phyloP scores from a whole-genome alignment of 92 coral and sea anemone genomes.

The Paramuricea clavata region DNA sequence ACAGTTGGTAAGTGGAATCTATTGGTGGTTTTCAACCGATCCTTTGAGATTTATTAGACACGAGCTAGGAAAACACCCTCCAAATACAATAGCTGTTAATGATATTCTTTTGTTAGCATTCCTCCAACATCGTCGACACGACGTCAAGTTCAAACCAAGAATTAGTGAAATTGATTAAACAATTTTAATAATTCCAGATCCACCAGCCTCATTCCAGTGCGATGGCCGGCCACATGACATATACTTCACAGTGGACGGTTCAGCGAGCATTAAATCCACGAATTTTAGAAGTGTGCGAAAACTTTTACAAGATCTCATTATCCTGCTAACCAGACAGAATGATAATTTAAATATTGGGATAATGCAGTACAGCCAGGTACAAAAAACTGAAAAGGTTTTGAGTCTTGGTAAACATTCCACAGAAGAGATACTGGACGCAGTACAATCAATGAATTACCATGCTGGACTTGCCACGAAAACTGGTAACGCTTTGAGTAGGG shows the following conservation, averaged over 20 bases:
- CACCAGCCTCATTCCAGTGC: constrained; percentile 25
- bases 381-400: constrained; percentile 16
- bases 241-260: constrained; percentile 33
- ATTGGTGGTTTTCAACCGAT: too few species aligned
- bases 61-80: too few species aligned
- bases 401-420: constrained; percentile 18
- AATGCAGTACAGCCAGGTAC: constrained; percentile 27
- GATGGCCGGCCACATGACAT: constrained; percentile 17
- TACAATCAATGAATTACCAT: constrained; percentile 38
- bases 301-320: constrained; percentile 34
- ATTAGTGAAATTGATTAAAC: too few species aligned
- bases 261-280: constrained; percentile 25
- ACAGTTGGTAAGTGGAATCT: too few species aligned
- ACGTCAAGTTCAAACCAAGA: too few species aligned
- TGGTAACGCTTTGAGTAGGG: constrained; percentile 32
- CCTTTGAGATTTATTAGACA: too few species aligned
- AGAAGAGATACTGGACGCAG: neutral
- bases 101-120: too few species aligned
- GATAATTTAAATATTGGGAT: constrained; percentile 26
- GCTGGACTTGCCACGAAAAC: constrained; percentile 5
- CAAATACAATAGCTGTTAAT: too few species aligned
- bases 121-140: too few species aligned
- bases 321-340: constrained; percentile 29
- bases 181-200: constrained; percentile 11
- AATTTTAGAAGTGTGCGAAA: constrained; percentile 42